Evolutionary conservation across 2,888 invertebrate species (phyloP), one percentile per base, ranked within the genome.

Genomic region (Drosophila peninsularis): DNA sequence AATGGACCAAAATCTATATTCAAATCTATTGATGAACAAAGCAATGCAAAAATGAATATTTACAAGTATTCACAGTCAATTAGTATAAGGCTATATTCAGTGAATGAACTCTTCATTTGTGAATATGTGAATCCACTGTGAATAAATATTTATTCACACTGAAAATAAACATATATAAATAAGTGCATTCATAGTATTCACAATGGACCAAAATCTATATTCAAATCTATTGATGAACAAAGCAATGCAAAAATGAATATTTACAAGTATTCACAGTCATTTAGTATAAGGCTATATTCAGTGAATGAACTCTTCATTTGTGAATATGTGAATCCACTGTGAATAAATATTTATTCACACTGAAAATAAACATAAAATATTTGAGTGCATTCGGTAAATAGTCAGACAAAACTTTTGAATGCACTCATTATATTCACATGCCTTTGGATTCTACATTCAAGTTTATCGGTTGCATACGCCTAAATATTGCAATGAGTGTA

Each of bases 401-500:
- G n/a, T n/a, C n/a, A n/a, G n/a, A n/a, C n/a, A n/a, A n/a, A n/a
- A n/a, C n/a, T n/a, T n/a, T n/a, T 21, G 21, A 24, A 24, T 24
- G 24, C 24, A 24, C 24, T 24, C 5, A 42, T 42, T 21, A 13
- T 19, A 5, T 10, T 17, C 10, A 41, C 5, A 11, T 11, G n/a
- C 6, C 2, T 19, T 0, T n/a, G 10, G 17, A 2, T 5, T 37
- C 2, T n/a, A n/a, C n/a, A 37, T 9, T 37, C n/a, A 37, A 37
- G 6, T 6, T 37, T n/a, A n/a, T n/a, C n/a, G n/a, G n/a, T n/a
- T n/a, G n/a, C n/a, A n/a, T n/a, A n/a, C n/a, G n/a, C n/a, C n/a
- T n/a, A n/a, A n/a, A n/a, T n/a, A n/a, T n/a, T n/a, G n/a, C 24
- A 44, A 45, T 27, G 34, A 27, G 21, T 50, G 13, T 9, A 54